A percentile compares a stretch with the other conserved stretches of the same genome.
phyloP scores from a whole-genome alignment of 2,113 vertebrate species.

The Lonchura striata region DNA sequence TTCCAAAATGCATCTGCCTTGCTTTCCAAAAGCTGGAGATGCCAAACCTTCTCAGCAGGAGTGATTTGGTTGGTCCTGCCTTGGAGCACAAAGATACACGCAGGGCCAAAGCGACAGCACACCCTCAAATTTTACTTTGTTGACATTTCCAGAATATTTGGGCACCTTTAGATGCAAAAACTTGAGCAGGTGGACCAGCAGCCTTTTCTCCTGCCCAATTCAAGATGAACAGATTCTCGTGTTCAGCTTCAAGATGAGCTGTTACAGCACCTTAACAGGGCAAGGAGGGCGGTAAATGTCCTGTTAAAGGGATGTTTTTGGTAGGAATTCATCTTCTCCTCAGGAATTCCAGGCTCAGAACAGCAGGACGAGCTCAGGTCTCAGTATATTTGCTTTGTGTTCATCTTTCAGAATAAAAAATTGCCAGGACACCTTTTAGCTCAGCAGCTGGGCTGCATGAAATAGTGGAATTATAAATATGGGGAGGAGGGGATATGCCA shows the following conservation, averaged over 20 bases:
- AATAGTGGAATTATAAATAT: neutral
- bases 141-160: neutral
- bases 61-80: neutral
- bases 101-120: neutral
- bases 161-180: neutral
- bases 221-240: neutral
- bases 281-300: neutral
- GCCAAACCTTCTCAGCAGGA: neutral
- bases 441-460: neutral
- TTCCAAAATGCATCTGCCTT: neutral
- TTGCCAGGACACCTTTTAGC: neutral
- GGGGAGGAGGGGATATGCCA: neutral
- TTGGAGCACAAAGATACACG: neutral
- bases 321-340: neutral
- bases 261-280: neutral
- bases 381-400: fast-evolving
- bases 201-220: neutral
- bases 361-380: neutral
- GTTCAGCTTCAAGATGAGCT: neutral
- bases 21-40: neutral
- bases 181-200: neutral
- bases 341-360: neutral
- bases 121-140: neutral
- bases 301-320: neutral
- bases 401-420: neutral